A percentile compares a stretch with the other conserved stretches of the same genome.
These are phyloP conservation scores for Poecilia gillii DNA, from an alignment of 2,797 vertebrate species.

Conservation along the genomic window DNA sequence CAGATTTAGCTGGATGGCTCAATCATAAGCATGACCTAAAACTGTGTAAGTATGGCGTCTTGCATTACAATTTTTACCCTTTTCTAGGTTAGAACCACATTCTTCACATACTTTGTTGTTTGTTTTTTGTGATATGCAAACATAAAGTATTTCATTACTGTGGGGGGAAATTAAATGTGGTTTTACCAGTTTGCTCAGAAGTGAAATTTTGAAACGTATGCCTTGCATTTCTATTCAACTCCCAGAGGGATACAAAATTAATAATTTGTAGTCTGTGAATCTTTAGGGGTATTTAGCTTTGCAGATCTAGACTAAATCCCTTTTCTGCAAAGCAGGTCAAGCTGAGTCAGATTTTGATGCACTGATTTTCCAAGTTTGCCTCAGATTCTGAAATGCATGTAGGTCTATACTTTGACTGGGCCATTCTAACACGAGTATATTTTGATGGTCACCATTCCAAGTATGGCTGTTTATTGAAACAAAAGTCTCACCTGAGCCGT, in stretches of 20 bases:
- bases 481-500: not conserved
- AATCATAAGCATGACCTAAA: slow-evolving; percentile 23
- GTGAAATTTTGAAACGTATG: not conserved
- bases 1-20: slow-evolving; percentile 51
- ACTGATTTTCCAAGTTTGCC: not conserved
- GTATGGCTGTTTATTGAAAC: not conserved
- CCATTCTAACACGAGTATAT: not conserved
- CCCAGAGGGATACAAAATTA: not conserved
- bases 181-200: not conserved
- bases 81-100: not conserved
- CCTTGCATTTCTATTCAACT: not conserved
- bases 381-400: not conserved
- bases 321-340: not conserved
- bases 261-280: not conserved
- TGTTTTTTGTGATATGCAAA: not conserved
- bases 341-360: not conserved
- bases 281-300: not conserved
- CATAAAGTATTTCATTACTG: not conserved
- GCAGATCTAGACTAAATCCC: not conserved
- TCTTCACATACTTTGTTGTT: not conserved
- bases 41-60: slow-evolving; percentile 11
- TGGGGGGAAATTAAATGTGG: not conserved
- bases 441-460: not conserved
- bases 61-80: not conserved
- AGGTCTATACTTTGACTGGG: not conserved